Base-by-base conservation (phyloP, 2,113 vertebrate genomes). In the Coptodon rendalli region DNA sequence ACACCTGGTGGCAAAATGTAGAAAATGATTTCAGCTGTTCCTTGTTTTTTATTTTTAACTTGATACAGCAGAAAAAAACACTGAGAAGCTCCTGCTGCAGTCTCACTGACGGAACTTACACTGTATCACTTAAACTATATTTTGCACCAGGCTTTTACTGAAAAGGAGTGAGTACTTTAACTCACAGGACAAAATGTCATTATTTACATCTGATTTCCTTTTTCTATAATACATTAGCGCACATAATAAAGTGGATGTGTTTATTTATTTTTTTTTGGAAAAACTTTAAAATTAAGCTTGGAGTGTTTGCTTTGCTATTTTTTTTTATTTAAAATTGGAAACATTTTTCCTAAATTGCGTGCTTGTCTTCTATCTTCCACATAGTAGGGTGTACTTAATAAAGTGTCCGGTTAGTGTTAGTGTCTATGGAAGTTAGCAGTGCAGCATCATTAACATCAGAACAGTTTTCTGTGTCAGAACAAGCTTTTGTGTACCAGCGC, bases 1-100 rank as follows among this genome's bases (percentile, higher is more conserved):
- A 90, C 89, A 84, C 83, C 88, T 90, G 79, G 59, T 89, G 89
- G 84, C 8, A 36, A 80, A 86, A 29, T 53, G 16, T 34, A n/a
- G 4, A 27, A 48, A 29, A 48, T 17, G 14, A 45, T 27, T 73
- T 45, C 22, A 17, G 22, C 3, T 45, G 24, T 34, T 63, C 3
- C 29, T 63, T 3, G 29, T 63, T 63, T 63, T 63, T 63, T 63
- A 19, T 61, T 61, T 61, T 61, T 61, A 10, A 63, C 59, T 34
- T 6, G 16, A 63, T 34, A 34, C 16, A 34, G 29, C 29, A 63
- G 59, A 63, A 34, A 34, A 34, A 19, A 59, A 16, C 56, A 16
- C 24, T 16, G 56, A 59, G 56, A 38, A 11, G 10, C 17, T 66
- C 61, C 10, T 13, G 34, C 36, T 66, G 6, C 61, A 38, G 31